Evolutionary conservation across 2,797 vertebrate genomes (phyloP), one percentile per base, ranked within the genome.

Genomic region (Enteromius afrohamiltoni): DNA sequence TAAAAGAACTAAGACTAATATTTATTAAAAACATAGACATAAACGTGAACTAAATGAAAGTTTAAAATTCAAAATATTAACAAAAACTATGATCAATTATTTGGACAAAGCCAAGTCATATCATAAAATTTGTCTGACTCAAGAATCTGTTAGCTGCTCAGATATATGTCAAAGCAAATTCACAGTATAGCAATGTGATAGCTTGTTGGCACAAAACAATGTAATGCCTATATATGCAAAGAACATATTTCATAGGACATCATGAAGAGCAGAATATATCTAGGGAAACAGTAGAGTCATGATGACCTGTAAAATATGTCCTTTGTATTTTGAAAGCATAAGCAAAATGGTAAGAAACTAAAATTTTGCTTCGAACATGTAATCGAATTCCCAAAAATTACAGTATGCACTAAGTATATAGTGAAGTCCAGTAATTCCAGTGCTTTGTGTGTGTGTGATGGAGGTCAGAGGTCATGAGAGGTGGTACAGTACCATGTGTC

Each of bases 391-490:
- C 40, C 11, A 8, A 69, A 42, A 47, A 45, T 26, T 4, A 9
- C 4, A 26, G n/a, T 14, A 42, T 69, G 14, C 62, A 45, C 11
- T 3, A 23, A 14, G 21, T 42, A 64, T 65, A 65, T 34, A 64
- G 5, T 69, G 21, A 23, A 69, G 67, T 42, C 40, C 65, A 42
- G 65, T n/a, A 14, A 40, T 21, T 21, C 10, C n/a, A 14, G 37
- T 1, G 1, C 65, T 23, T 45, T 45, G 45, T 26, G 51, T 23
- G 73, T 76, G 47, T 34, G 17, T 55, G 65, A 4, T 55, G 40
- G 21, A 42, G 80, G 80, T 75, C 45, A 82, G 70, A 75, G 71
- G 80, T 65, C 40, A 21, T 53, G 55, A 75, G 26, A 49, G 80
- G 51, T 34, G 26, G 26, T 3, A 37, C 34, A 37, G 34, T 37